phyloP scores from a whole-genome alignment of 2,888 invertebrate genomes.

The Seira musarum region DNA sequence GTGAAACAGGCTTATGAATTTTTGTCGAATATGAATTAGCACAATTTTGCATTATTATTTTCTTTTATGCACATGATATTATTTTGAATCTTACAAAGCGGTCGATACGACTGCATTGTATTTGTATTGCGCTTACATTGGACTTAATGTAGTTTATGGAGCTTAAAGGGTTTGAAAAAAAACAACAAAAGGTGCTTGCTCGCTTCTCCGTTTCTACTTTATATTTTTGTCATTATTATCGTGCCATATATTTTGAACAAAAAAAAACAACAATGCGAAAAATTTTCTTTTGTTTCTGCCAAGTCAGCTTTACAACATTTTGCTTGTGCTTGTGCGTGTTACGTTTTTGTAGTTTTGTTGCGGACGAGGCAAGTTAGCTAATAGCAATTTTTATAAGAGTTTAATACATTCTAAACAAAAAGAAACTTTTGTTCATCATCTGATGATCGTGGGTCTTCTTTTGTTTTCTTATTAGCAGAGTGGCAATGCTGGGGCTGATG shows the following conservation, averaged over 20 bases:
- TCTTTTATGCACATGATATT: not conserved
- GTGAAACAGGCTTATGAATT: not conserved
- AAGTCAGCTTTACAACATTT: slow-evolving; percentile 38
- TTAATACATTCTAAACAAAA: not conserved
- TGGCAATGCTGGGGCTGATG: slow-evolving; percentile 86
- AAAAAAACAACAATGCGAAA: not conserved
- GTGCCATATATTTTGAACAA: not conserved
- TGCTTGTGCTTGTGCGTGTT: not conserved
- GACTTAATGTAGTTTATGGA: not conserved
- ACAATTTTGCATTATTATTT: not conserved
- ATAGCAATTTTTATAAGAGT: not conserved
- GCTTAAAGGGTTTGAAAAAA: slow-evolving; percentile 19
- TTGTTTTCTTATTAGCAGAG: slow-evolving; percentile 80
- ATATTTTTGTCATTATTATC: slow-evolving; percentile 16
- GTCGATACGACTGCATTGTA: too few relatives aligned
- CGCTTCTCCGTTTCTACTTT: not conserved
- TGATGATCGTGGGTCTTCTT: slow-evolving; percentile 50
- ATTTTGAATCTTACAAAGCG: not conserved
- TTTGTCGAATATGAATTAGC: too few relatives aligned
- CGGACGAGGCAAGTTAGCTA: not conserved
- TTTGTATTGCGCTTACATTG: not conserved
- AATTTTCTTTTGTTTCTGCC: slow-evolving; percentile 32
- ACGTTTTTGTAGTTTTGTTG: not conserved
- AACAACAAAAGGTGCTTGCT: slow-evolving; percentile 33
- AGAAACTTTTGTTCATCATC: slow-evolving; percentile 37